A percentile compares a stretch with the other conserved stretches of the same genome.
phyloP scores from a whole-genome alignment of 92 coral and sea anemone species.

The Porites rus region DNA sequence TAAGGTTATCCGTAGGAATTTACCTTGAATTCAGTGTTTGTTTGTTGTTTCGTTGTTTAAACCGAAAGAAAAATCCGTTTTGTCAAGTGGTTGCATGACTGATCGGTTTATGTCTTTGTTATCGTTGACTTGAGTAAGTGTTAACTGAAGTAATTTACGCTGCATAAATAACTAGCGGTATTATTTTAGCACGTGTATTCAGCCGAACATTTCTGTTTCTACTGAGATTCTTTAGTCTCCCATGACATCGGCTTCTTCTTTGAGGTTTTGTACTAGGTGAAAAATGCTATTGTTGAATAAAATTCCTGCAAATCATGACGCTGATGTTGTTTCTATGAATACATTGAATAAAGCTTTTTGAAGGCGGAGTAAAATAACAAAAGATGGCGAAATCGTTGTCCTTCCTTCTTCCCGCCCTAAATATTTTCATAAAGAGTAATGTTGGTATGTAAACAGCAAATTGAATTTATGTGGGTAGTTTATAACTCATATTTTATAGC shows the following conservation, averaged over 20 bases:
- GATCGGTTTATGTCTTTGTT: neutral
- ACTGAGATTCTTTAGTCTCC: neutral
- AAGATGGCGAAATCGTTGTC: slow-evolving; percentile 20
- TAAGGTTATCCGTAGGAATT: neutral
- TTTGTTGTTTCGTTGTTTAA: slow-evolving; percentile 2
- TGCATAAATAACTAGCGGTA: slow-evolving; percentile 23
- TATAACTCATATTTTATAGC: too few relatives aligned
- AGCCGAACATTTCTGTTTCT: slow-evolving; percentile 8
- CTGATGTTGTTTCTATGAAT: neutral
- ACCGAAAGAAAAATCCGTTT: neutral
- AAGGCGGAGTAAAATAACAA: slow-evolving; percentile 31
- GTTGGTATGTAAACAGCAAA: neutral
- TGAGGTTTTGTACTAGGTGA: slow-evolving; percentile 2
- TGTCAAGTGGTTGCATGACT: slow-evolving; percentile 12
- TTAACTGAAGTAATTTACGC: slow-evolving; percentile 17
- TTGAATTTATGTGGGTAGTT: neutral
- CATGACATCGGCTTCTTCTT: neutral
- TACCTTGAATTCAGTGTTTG: neutral
- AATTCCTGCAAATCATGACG: neutral
- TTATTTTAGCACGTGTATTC: slow-evolving; percentile 20
- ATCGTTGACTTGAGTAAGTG: neutral
- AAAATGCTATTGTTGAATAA: slow-evolving; percentile 1
- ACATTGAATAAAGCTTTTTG: neutral
- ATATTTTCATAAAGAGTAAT: neutral
- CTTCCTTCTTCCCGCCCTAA: slow-evolving; percentile 27